Percentiles rank a stretch among this genome's conserved stretches.
Conservation (phyloP, 2,797 vertebrate genomes). For the Sebastes elongatus region DNA sequence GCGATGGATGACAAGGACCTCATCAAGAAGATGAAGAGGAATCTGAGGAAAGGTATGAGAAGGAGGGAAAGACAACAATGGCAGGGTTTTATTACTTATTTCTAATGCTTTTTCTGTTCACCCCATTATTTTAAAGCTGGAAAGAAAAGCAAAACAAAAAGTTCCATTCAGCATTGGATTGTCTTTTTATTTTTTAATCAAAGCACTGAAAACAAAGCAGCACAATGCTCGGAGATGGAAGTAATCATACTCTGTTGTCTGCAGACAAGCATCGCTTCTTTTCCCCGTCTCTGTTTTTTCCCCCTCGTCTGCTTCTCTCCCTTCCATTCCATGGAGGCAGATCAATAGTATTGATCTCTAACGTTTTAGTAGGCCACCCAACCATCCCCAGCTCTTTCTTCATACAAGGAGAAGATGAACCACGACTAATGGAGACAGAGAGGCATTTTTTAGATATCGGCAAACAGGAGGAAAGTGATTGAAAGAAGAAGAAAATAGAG, state of each 20-base stretch:
- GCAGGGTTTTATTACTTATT: not conserved
- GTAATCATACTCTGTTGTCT: not conserved
- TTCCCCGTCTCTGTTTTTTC: conserved; percentile 10
- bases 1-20: conserved; percentile 95
- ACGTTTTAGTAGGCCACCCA: conserved; percentile 71
- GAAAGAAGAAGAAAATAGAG: conserved; percentile 43
- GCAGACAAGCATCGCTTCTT: conserved; percentile 12
- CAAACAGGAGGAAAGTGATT: conserved; percentile 41
- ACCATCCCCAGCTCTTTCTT: conserved; percentile 53
- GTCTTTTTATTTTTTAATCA: not conserved
- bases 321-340: conserved; percentile 47
- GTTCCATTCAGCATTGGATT: not conserved
- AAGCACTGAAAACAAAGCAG: not conserved
- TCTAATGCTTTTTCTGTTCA: not conserved
- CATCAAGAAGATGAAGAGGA: conserved; percentile 99
- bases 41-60: conserved; percentile 92
- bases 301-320: conserved; percentile 19
- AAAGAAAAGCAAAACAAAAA: not conserved
- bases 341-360: conserved; percentile 80
- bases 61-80: not conserved
- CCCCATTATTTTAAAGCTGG: not conserved
- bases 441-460: conserved; percentile 52
- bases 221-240: not conserved
- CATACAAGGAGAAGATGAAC: conserved; percentile 58
- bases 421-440: conserved; percentile 53